Evolutionary conservation across 2,888 invertebrate genomes (phyloP), one percentile per base, ranked within the genome.

Genomic region (Sussaba pulchella): DNA sequence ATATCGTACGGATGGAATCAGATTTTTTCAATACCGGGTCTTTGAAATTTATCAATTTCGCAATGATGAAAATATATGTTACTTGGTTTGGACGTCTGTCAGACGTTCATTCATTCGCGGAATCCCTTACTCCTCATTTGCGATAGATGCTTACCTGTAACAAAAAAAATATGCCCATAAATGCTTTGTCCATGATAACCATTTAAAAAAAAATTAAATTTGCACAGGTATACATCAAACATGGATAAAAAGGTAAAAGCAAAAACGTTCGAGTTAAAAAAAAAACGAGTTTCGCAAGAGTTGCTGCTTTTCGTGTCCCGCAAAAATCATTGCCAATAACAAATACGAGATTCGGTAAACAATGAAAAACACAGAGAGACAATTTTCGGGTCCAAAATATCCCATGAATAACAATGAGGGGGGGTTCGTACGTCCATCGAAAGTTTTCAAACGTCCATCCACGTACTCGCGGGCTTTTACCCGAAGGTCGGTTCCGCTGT

Each of bases 371-470:
- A 19, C 14, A 10, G 10, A 50, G 21, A 17, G 4, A 4, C 2
- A 21, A 50, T 50, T 50, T 21, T 12, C 2, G 10, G 0, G 1
- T 52, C 21, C 24, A 52, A 24, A 6, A 5, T 52, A 52, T 50
- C 19, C 52, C 5, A 26, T 31, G 31, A 54, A 14, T 54, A 31
- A 26, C 26, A n/a, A 31, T 14, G n/a, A 14, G 14, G n/a, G 6
- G 2, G 6, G n/a, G 17, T 72, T 36, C 36, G 61, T 70, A 43
- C 14, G 31, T 4, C 45, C 19, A 43, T 66, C 47, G 57, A 26
- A 57, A 74, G 64, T 61, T 80, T 67, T 67, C 66, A 71, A 57
- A 75, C 43, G 14, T 17, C 1, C 39, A 14, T 31, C 4, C 2
- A 74, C 73, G 66, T 67, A 71, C 71, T 8, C 12, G 39, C 24